Conservation (phyloP, 2,888 invertebrate genomes). For the Campoletis raptor region DNA sequence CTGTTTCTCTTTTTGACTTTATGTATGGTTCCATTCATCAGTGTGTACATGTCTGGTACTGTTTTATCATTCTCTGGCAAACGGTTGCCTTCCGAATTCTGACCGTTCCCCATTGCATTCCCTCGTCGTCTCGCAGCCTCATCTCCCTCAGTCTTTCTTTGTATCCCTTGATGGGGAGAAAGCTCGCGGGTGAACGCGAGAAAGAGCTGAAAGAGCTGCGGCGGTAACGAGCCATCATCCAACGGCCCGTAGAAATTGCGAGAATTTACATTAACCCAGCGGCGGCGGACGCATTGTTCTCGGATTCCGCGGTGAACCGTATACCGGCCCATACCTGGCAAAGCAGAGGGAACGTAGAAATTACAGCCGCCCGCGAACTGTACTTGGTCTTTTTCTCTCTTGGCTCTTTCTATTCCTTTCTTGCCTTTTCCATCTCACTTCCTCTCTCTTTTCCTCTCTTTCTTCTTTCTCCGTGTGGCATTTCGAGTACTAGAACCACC, state of each 20-base stretch:
- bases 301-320: conserved; percentile 60
- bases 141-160: conserved; percentile 55
- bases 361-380: conserved; percentile 57
- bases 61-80: conserved; percentile 47
- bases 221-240: conserved; percentile 66
- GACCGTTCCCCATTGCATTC: conserved; percentile 5
- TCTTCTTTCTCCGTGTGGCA: not conserved
- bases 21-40: conserved; percentile 54
- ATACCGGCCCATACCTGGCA: conserved; percentile 28
- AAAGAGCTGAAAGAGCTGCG: conserved; percentile 30
- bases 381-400: conserved; percentile 36
- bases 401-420: conserved; percentile 4
- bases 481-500: not conserved
- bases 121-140: conserved; percentile 29
- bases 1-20: not conserved
- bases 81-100: conserved; percentile 48
- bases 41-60: conserved; percentile 45
- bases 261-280: conserved; percentile 72
- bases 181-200: conserved; percentile 14
- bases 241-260: conserved; percentile 68
- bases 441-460: not conserved
- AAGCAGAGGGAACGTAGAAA: conserved; percentile 55
- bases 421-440: not conserved
- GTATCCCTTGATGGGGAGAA: conserved; percentile 51
- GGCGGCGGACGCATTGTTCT: conserved; percentile 66